Conservation (phyloP, 2,113 vertebrate species). For the Halichoeres trimaculatus region DNA sequence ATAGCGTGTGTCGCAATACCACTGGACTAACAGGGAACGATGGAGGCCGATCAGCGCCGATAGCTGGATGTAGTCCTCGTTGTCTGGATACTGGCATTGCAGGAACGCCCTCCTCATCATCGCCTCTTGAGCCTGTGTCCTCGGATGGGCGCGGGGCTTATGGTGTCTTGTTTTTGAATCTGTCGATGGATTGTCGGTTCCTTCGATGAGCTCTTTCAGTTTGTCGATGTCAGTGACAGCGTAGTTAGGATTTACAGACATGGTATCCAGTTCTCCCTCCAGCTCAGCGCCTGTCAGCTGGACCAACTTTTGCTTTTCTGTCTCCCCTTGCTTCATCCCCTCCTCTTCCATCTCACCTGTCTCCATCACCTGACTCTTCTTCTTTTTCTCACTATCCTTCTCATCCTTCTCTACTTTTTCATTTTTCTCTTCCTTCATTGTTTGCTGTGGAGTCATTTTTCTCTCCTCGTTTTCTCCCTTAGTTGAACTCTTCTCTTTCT, state of each 20-base stretch:
- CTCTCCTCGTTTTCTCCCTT: background rate
- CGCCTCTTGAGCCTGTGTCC: conserved; percentile 79
- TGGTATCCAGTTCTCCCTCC: background rate
- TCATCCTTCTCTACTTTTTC: conserved; percentile 1
- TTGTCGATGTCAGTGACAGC: background rate
- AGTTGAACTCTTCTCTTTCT: background rate
- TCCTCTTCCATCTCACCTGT: conserved; percentile 9
- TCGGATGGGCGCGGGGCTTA: background rate
- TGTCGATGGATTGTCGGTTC: no score
- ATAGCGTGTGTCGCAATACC: conserved; percentile 88
- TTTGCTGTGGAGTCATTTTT: background rate
- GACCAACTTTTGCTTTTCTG: background rate
- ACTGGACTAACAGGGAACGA: conserved; percentile 83
- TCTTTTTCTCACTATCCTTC: conserved; percentile 6
- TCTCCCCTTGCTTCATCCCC: background rate
- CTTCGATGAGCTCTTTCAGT: background rate
- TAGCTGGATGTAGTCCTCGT: conserved; percentile 80
- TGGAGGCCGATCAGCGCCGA: conserved; percentile 75
- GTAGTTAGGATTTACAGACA: rapidly evolving
- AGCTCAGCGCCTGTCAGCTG: background rate
- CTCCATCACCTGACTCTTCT: background rate
- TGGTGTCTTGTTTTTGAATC: rapidly evolving
- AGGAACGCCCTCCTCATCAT: conserved; percentile 84
- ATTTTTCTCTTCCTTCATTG: background rate
- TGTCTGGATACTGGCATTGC: conserved; percentile 84